These are phyloP conservation scores for Callinectes sapidus DNA, from an alignment of 2,888 invertebrate species.

Conservation along the genomic window DNA sequence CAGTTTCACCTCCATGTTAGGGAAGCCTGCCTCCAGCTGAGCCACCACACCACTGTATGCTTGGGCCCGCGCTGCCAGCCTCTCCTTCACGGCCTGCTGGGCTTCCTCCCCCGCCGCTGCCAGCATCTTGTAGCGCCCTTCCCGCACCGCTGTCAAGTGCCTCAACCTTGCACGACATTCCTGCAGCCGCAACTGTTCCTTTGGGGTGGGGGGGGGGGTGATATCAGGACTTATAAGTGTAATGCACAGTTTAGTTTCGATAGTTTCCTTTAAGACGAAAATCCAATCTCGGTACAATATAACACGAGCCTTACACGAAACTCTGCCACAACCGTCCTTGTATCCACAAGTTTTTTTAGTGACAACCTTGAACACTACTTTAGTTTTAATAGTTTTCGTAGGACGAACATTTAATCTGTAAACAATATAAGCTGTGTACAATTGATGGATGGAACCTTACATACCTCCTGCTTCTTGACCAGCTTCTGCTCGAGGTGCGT, in stretches of 20 bases:
- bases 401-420: not conserved
- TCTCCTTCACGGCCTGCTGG: conserved; percentile 45
- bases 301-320: no score
- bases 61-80: conserved; percentile 50
- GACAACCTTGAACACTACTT: no score
- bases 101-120: conserved; percentile 59
- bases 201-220: no score
- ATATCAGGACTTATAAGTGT: not conserved
- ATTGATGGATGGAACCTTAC: not conserved
- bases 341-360: no score
- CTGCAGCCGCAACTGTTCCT: conserved; percentile 64
- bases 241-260: no score
- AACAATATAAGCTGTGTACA: no score
- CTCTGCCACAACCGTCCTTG: no score
- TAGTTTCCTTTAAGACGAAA: no score
- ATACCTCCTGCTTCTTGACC: conserved; percentile 63
- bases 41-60: conserved; percentile 56
- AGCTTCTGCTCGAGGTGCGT: conserved; percentile 60
- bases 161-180: conserved; percentile 57
- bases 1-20: conserved; percentile 55
- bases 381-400: no score
- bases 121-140: conserved; percentile 59
- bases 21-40: conserved; percentile 59
- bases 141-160: conserved; percentile 61
- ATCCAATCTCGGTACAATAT: no score